phyloP scores from a whole-genome alignment of 2,888 invertebrate species.

The Agriopis aurantiaria region DNA sequence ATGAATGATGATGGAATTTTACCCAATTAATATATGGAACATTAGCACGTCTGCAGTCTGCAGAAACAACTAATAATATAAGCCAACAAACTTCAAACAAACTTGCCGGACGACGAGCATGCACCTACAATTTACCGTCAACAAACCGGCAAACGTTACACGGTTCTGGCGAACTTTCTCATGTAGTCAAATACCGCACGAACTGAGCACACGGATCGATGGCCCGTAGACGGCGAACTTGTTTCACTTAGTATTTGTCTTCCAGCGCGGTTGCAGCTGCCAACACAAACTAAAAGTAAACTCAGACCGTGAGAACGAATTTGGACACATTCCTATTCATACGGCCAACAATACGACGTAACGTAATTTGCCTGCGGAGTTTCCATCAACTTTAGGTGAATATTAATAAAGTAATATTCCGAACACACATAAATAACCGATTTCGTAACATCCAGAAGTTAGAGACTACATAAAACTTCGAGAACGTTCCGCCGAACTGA shows the following conservation, averaged over 20 bases:
- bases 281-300: slow-evolving; percentile 42
- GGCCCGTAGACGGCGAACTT: slow-evolving; percentile 48
- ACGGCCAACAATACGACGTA: slow-evolving; percentile 25
- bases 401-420: slow-evolving; percentile 31
- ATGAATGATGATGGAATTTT: neutral
- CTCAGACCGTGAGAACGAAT: slow-evolving; percentile 33
- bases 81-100: slow-evolving; percentile 10
- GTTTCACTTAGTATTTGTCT: slow-evolving; percentile 53
- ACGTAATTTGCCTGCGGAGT: slow-evolving; percentile 18
- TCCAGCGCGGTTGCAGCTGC: slow-evolving; percentile 40
- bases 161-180: slow-evolving; percentile 52
- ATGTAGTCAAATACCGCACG: slow-evolving; percentile 56
- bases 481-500: slow-evolving; percentile 53
- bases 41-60: neutral
- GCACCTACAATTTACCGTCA: slow-evolving; percentile 23
- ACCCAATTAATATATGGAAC: neutral
- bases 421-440: slow-evolving; percentile 42
- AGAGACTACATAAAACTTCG: slow-evolving; percentile 51
- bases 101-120: slow-evolving; percentile 16
- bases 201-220: slow-evolving; percentile 50
- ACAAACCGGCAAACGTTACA: slow-evolving; percentile 43
- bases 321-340: slow-evolving; percentile 41
- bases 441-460: slow-evolving; percentile 46
- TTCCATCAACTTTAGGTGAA: slow-evolving; percentile 26
- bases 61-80: neutral